Percentiles rank a stretch among this genome's conserved stretches.
Conservation (phyloP, 2,797 vertebrate species). For the Serranus cabrilla region DNA sequence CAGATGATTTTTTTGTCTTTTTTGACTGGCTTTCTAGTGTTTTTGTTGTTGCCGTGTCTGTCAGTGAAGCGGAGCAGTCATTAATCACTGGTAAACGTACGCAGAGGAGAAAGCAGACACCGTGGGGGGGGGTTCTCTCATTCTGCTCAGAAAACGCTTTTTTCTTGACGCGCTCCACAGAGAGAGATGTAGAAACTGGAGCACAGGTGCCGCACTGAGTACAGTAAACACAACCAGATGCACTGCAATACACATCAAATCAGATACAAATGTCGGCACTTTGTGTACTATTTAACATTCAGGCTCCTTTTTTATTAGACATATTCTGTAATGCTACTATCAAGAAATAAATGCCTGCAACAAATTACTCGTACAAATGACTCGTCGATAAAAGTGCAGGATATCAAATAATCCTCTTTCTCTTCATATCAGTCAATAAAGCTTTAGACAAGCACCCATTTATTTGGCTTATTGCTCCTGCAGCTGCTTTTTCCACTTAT, state of each 20-base stretch:
- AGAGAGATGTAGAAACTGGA: conserved; percentile 72
- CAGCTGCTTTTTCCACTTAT: conserved; percentile 27
- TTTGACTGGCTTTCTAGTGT: conserved; percentile 56
- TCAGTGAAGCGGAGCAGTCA: conserved; percentile 75
- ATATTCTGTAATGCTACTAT: conserved; percentile 24
- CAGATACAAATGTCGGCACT: conserved; percentile 41
- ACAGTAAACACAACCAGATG: conserved; percentile 62
- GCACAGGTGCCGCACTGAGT: conserved; percentile 70
- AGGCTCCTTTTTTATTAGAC: conserved; percentile 15
- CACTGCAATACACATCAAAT: conserved; percentile 48
- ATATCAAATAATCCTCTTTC: conserved; percentile 46
- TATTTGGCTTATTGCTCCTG: conserved; percentile 47
- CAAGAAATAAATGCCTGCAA: conserved; percentile 24
- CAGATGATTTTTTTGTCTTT: background rate
- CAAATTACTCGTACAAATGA: conserved; percentile 33
- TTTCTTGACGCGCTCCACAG: conserved; percentile 63
- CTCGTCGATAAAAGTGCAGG: conserved; percentile 22
- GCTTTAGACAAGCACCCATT: conserved; percentile 57
- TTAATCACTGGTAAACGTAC: conserved; percentile 83
- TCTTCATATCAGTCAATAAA: conserved; percentile 48
- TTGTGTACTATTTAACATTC: conserved; percentile 47
- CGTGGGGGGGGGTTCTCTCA: conserved; percentile 57
- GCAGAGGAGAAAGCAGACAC: conserved; percentile 71
- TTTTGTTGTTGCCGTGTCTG: conserved; percentile 73
- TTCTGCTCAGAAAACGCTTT: conserved; percentile 71